These are phyloP conservation scores for Cebidichthys violaceus DNA, from an alignment of 2,113 vertebrate species.

Conservation along the genomic window DNA sequence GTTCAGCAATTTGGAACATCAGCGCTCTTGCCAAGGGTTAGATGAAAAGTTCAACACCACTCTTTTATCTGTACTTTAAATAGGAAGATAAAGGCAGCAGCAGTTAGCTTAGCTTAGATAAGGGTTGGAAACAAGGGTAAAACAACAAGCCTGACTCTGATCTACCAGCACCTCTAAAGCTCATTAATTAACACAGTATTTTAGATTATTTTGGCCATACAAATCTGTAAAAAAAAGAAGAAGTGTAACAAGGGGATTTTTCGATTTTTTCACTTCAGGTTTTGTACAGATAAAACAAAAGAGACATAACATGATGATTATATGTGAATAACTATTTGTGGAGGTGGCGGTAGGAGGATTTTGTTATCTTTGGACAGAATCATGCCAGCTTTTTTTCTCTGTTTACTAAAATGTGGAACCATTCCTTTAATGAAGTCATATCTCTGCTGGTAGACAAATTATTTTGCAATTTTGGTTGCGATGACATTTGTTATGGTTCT, in stretches of 20 bases:
- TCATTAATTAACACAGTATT: neutral
- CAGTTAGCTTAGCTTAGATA: neutral
- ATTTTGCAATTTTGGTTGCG: neutral
- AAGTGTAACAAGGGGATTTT: neutral
- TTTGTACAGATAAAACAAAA: neutral
- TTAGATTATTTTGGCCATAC: neutral
- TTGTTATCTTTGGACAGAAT: neutral
- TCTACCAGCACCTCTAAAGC: neutral
- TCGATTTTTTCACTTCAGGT: neutral
- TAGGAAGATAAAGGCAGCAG: neutral
- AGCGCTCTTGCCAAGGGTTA: neutral
- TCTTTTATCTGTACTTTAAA: neutral
- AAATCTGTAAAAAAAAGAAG: neutral
- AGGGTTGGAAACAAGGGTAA: neutral
- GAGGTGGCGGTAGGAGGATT: neutral
- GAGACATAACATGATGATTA: neutral
- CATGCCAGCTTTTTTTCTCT: neutral
- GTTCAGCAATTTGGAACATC: neutral
- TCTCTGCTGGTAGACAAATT: neutral
- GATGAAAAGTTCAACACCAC: neutral
- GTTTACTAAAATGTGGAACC: conserved; percentile 4
- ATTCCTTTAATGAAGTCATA: neutral
- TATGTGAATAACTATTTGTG: neutral
- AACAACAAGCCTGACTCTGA: neutral
- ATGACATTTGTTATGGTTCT: neutral